phyloP scores from a whole-genome alignment of 2,113 vertebrate genomes.

The Potamarius usumacintae region DNA sequence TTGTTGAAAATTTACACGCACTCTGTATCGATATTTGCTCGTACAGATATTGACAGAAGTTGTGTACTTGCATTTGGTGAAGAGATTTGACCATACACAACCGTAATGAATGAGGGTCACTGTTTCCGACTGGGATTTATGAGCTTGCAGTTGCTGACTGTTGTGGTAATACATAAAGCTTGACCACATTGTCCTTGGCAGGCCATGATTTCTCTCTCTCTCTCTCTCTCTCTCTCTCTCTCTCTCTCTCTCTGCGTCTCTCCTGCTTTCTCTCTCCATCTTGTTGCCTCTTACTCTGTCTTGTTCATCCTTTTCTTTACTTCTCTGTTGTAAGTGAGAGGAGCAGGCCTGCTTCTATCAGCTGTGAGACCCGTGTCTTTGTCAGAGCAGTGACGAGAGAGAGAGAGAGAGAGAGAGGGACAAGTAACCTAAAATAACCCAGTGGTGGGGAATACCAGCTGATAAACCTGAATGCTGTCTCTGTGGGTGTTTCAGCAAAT shows the following conservation, averaged over 20 bases:
- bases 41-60: neutral
- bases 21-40: neutral
- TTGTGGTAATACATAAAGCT: slow-evolving; percentile 28
- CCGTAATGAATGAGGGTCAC: neutral
- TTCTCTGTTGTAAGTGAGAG: slow-evolving; percentile 47
- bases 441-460: slow-evolving; percentile 61
- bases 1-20: too few relatives aligned
- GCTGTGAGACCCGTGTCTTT: slow-evolving; percentile 59
- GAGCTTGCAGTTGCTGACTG: slow-evolving; percentile 28
- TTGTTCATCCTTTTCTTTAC: slow-evolving; percentile 35
- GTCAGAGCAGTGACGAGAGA: slow-evolving; percentile 51
- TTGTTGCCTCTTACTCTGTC: neutral
- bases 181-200: slow-evolving; percentile 22
- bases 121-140: slow-evolving; percentile 22
- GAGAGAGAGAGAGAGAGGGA: slow-evolving; percentile 41
- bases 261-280: slow-evolving; percentile 14
- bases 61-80: neutral
- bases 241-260: slow-evolving; percentile 20
- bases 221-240: slow-evolving; percentile 34
- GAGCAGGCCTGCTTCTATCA: slow-evolving; percentile 53
- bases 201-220: neutral
- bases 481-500: slow-evolving; percentile 40
- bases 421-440: slow-evolving; percentile 69
- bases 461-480: slow-evolving; percentile 55
- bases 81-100: neutral